These are phyloP conservation scores for Rhinophrynus dorsalis DNA, from an alignment of 2,797 vertebrate genomes.

Conservation along the genomic window DNA sequence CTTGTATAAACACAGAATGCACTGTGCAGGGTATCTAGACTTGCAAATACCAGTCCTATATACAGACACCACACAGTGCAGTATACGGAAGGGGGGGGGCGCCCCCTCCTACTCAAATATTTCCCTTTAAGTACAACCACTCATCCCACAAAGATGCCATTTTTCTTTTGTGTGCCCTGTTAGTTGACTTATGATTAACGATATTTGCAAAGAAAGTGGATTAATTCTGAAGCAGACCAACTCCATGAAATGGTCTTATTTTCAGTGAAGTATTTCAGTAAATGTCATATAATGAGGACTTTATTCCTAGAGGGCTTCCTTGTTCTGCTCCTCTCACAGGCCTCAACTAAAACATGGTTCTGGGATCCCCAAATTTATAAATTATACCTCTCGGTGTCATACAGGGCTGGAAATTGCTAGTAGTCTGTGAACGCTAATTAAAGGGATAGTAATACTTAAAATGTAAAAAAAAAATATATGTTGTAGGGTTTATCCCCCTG, in stretches of 20 bases:
- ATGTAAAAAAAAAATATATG: too few species aligned
- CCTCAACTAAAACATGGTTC: too few species aligned
- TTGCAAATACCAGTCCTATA: slow-evolving; percentile 16
- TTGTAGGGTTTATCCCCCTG: too few species aligned
- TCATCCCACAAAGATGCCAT: neutral
- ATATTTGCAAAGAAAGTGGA: too few species aligned
- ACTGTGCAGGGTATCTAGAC: slow-evolving; percentile 5
- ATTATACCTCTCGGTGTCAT: too few species aligned
- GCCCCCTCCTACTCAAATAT: slow-evolving; percentile 37
- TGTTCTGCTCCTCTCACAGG: neutral
- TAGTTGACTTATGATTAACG: too few species aligned
- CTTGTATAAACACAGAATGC: slow-evolving; percentile 17
- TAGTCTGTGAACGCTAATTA: too few species aligned
- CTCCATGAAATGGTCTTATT: neutral
- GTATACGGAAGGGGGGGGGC: slow-evolving; percentile 19
- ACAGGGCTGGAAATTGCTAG: too few species aligned
- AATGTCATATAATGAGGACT: neutral
- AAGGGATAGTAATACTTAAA: too few species aligned
- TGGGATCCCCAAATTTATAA: too few species aligned
- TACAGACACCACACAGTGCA: slow-evolving; percentile 38
- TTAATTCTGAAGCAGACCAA: neutral
- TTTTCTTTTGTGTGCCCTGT: neutral
- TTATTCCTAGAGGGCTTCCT: too few species aligned
- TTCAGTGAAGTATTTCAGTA: slow-evolving; percentile 6
- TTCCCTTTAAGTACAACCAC: neutral